Percentiles rank a stretch among this genome's conserved stretches.
Evolutionary conservation across 2,113 vertebrate species (phyloP).

Genomic region (Pachycephala philippinensis): DNA sequence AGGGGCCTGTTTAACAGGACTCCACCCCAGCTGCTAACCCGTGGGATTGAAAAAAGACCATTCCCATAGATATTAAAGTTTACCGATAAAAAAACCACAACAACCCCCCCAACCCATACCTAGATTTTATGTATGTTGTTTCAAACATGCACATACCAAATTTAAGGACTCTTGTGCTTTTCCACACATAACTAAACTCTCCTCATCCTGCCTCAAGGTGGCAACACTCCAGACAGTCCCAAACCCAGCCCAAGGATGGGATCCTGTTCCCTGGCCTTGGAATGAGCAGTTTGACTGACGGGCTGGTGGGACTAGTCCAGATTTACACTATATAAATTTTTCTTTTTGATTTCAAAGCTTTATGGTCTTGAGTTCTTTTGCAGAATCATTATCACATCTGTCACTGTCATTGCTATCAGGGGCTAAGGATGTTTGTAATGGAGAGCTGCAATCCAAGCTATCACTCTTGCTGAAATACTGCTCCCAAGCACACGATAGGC

Average conservation of each 20-base stretch:
- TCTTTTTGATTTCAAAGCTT: slow-evolving; percentile 6
- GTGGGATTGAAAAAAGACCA: background rate
- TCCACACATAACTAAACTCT: background rate
- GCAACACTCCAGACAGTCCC: background rate
- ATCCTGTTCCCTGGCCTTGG: background rate
- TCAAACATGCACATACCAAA: background rate
- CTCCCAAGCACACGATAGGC: background rate
- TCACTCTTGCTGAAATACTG: slow-evolving; percentile 32
- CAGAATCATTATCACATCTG: slow-evolving; percentile 9
- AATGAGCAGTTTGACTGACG: background rate
- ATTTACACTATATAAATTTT: background rate
- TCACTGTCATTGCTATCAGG: slow-evolving; percentile 14
- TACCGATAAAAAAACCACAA: background rate
- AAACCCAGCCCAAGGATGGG: background rate
- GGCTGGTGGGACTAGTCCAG: background rate
- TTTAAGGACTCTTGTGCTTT: background rate
- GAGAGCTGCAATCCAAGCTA: background rate
- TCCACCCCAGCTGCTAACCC: background rate
- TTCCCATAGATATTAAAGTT: background rate
- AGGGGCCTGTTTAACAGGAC: background rate
- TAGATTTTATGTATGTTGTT: background rate
- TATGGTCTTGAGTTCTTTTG: background rate
- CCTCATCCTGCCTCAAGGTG: slow-evolving; percentile 9
- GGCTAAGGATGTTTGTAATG: slow-evolving; percentile 17
- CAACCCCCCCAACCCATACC: background rate